A percentile compares a stretch with the other conserved stretches of the same genome.
These are phyloP conservation scores for Coreius guichenoti DNA, from an alignment of 2,797 vertebrate genomes.

Conservation along the genomic window DNA sequence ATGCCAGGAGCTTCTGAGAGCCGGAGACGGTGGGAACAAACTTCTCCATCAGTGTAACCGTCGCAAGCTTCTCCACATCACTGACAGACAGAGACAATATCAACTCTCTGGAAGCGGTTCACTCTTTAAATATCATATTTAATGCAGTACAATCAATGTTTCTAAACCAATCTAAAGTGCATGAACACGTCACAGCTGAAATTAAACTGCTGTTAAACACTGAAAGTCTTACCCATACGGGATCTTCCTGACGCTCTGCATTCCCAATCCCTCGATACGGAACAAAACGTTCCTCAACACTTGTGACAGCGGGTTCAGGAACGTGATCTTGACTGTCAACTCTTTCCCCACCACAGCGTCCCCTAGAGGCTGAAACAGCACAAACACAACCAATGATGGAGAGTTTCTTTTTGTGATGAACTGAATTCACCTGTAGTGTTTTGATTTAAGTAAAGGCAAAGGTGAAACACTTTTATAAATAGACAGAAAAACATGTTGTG, in stretches of 20 bases:
- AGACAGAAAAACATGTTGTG: not conserved
- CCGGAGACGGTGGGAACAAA: conserved; percentile 84
- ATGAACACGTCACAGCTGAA: not conserved
- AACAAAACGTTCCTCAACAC: conserved; percentile 81
- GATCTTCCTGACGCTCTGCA: conserved; percentile 84
- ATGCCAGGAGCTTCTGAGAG: conserved; percentile 85
- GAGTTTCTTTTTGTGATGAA: not conserved
- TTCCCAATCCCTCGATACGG: conserved; percentile 87
- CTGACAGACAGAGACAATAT: conserved; percentile 62
- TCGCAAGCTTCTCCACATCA: conserved; percentile 72
- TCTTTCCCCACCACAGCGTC: conserved; percentile 78
- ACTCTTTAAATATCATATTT: not conserved
- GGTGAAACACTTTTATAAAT: too few species aligned
- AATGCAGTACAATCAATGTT: too few species aligned
- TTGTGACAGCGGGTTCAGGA: conserved; percentile 86
- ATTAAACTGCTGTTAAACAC: not conserved
- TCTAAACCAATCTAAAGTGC: not conserved
- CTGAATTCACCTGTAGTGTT: not conserved
- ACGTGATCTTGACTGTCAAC: conserved; percentile 85
- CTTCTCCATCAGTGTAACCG: conserved; percentile 81
- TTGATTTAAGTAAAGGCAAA: too few species aligned
- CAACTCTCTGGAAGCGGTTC: not conserved
- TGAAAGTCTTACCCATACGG: conserved; percentile 80
- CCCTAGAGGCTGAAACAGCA: conserved; percentile 71
- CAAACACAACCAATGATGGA: not conserved